These are phyloP conservation scores for Dipodomys spectabilis DNA, from an alignment of 2,113 vertebrate species.

Conservation along the genomic window DNA sequence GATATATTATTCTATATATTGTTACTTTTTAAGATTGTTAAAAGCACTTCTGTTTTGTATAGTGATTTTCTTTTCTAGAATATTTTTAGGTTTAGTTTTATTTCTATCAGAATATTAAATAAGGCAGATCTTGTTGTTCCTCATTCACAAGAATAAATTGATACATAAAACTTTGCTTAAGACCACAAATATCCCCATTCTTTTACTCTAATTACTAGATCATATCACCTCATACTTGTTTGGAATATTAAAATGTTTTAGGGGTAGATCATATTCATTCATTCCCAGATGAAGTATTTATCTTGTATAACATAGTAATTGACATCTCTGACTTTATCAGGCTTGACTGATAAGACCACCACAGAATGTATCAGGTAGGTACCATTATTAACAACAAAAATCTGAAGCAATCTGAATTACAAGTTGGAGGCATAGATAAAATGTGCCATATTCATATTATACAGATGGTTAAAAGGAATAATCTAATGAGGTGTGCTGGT, in stretches of 20 bases:
- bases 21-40: background rate
- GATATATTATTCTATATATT: background rate
- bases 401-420: background rate
- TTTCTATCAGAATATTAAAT: conserved; percentile 23
- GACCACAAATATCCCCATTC: background rate
- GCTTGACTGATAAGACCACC: background rate
- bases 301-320: background rate
- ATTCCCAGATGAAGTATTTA: background rate
- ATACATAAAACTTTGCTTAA: background rate
- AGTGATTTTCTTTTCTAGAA: background rate
- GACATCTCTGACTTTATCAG: background rate
- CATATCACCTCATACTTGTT: background rate
- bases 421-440: background rate
- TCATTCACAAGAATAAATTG: conserved; percentile 2
- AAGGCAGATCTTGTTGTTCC: background rate
- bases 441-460: background rate
- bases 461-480: background rate
- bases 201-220: background rate
- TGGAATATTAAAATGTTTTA: conserved; percentile 13
- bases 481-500: background rate
- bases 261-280: background rate
- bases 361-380: background rate
- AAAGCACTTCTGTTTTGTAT: background rate
- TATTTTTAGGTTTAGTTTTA: conserved; percentile 19
- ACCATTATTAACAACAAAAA: background rate